Evolutionary conservation across 2,113 vertebrate genomes (phyloP), one percentile per base, ranked within the genome.

Genomic region (Solea senegalensis): DNA sequence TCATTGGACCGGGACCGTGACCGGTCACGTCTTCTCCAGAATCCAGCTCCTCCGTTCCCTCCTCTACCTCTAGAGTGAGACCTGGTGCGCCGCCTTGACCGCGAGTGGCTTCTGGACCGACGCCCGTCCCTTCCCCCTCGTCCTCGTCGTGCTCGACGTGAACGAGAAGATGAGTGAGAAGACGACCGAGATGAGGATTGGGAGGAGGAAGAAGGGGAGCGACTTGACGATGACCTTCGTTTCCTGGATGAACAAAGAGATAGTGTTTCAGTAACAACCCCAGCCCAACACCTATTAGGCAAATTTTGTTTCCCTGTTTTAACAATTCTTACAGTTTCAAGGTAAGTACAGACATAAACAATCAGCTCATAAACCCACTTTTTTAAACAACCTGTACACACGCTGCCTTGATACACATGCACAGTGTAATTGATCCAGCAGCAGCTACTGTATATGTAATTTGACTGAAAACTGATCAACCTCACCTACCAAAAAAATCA

Each of bases 91-190:
- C 94, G 93, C 1, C 95, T 93, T 7, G 94, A 94, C 0, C 94
- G 92, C 0, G 95, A 95, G 0, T 85, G 94, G 5, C 93, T 96
- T 7, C 90, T 89, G 0, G 91, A 87, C 0, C 92, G 93, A 0
- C 94, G 92, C 7, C 91, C 76, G 0, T 94, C 93, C 43, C 95
- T 91, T 16, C 93, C 93, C 8, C 92, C 90, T 0, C 92, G 91
- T 0, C 94, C 92, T 0, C 93, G 92, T 0, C 94, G 84, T 61
- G 84, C 82, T 0, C 93, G 95, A 4, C 95, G 95, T 0, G 96
- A 97, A 67, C 90, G 95, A 10, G 95, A 96, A 1, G 95, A 94
- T 0, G 94, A 95, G 43, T 93, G 92, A 52, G 95, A 95, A 0
- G 96, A 95, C 1, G 94, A 95, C 0, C 86, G 93, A 0, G 95